Percentiles rank a stretch among this genome's conserved stretches.
Evolutionary conservation across 2,113 vertebrate genomes (phyloP).

Genomic region (Zosterops borbonicus): DNA sequence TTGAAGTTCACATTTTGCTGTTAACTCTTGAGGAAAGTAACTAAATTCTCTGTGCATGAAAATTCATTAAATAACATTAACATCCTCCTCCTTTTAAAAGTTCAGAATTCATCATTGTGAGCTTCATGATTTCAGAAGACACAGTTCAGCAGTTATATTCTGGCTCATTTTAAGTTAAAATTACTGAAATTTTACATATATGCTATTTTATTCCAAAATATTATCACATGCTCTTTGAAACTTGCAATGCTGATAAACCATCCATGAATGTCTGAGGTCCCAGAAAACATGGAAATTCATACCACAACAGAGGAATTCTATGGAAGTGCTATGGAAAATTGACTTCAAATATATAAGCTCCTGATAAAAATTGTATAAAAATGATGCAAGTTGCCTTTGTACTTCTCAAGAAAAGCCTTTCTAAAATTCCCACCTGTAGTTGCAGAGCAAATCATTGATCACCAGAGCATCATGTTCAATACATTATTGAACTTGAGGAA

Average conservation of each 20-base stretch:
- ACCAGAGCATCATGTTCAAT: not conserved
- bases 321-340: not conserved
- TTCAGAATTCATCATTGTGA: not conserved
- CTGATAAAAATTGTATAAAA: not conserved
- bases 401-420: not conserved
- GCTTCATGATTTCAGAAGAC: not conserved
- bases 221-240: not conserved
- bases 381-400: not conserved
- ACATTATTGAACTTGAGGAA: not conserved
- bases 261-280: not conserved
- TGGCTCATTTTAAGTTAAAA: not conserved
- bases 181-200: not conserved
- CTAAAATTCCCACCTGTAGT: not conserved
- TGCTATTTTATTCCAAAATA: not conserved
- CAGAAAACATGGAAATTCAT: not conserved
- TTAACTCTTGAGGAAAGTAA: not conserved
- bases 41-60: not conserved
- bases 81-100: not conserved
- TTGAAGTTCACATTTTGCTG: not conserved
- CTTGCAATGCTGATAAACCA: not conserved
- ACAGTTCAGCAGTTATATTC: not conserved
- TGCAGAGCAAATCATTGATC: not conserved
- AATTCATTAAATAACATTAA: not conserved
- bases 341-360: not conserved
- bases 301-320: not conserved